Evolutionary conservation across 2,113 vertebrate species (phyloP), one percentile per base, ranked within the genome.

Genomic region (Centropristis striata): DNA sequence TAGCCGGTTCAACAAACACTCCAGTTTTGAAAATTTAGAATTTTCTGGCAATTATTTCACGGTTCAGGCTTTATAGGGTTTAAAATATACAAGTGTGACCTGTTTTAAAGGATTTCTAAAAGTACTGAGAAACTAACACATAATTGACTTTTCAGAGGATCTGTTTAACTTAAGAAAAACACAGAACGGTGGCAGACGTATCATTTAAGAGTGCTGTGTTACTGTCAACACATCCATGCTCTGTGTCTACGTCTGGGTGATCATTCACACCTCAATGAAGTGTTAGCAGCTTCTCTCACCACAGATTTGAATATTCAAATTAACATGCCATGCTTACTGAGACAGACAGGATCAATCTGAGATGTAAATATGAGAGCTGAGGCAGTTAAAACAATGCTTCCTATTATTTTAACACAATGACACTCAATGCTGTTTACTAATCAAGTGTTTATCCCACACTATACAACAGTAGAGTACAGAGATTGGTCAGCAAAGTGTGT

Each of bases 301-400:
- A 78, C 47, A 54, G 47, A 85, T 84, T 55, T 44, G 47, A 78
- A 88, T 68, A 80, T 69, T 83, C 32, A 80, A 60, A 71, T 63
- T 20, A 73, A 77, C 41, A 32, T 11, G 39, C n/a, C 55, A 63
- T 25, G 9, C 44, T 64, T 23, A 50, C 46, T 55, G 61, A 78
- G 10, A 79, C 47, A 81, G 67, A 74, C 2, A 15, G n/a, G n/a
- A 53, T 39, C 9, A 28, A 66, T 66, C 15, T 51, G 32, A 71
- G 25, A 65, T 78, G 36, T 59, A 42, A 65, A 77, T 42, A 23
- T n/a, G 14, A 70, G 54, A 25, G 18, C 23, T 16, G 32, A 60
- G 36, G 55, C 47, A 12, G 51, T 50, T 59, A 72, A 57, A 69
- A 75, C 53, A 50, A 51, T 44, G 28, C 46, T 67, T 15, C 71